Evolutionary conservation across 2,888 invertebrate species (phyloP).

Genomic region (Apocheima hispidaria): DNA sequence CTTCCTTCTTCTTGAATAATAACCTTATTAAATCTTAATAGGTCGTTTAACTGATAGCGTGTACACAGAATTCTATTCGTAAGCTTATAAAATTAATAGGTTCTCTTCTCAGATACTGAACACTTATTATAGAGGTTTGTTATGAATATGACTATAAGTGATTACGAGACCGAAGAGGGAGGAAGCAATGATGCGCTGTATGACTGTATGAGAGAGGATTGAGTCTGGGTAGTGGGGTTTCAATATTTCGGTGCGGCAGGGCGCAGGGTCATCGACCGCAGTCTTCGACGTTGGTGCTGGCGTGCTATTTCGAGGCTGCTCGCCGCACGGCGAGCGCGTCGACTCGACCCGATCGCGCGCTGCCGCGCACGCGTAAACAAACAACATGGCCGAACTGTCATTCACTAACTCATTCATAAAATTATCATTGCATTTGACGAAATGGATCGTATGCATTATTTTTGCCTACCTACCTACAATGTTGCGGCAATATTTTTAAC

Average conservation of each 20-base stretch:
- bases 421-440: slow-evolving; percentile 78
- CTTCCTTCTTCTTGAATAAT: slow-evolving; percentile 26
- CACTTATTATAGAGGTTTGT: slow-evolving; percentile 19
- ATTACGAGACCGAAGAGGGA: slow-evolving; percentile 40
- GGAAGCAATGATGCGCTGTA: slow-evolving; percentile 57
- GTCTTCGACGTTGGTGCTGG: slow-evolving; percentile 73
- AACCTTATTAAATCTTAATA: slow-evolving; percentile 27
- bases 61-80: slow-evolving; percentile 24
- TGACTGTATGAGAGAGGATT: slow-evolving; percentile 70
- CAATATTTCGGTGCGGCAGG: slow-evolving; percentile 82
- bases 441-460: slow-evolving; percentile 69
- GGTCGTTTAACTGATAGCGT: slow-evolving; percentile 29
- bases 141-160: slow-evolving; percentile 16
- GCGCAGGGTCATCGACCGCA: slow-evolving; percentile 81
- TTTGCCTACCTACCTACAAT: slow-evolving; percentile 31
- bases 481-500: slow-evolving; percentile 5
- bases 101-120: slow-evolving; percentile 17
- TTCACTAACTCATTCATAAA: slow-evolving; percentile 84
- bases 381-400: slow-evolving; percentile 83
- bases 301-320: slow-evolving; percentile 82
- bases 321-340: slow-evolving; percentile 67
- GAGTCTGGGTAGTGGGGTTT: slow-evolving; percentile 70
- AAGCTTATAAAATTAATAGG: slow-evolving; percentile 21
- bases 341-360: slow-evolving; percentile 70
- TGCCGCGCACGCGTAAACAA: slow-evolving; percentile 81